Evolutionary conservation across 2,113 vertebrate species (phyloP).

Genomic region (Anser brachyrhynchus): DNA sequence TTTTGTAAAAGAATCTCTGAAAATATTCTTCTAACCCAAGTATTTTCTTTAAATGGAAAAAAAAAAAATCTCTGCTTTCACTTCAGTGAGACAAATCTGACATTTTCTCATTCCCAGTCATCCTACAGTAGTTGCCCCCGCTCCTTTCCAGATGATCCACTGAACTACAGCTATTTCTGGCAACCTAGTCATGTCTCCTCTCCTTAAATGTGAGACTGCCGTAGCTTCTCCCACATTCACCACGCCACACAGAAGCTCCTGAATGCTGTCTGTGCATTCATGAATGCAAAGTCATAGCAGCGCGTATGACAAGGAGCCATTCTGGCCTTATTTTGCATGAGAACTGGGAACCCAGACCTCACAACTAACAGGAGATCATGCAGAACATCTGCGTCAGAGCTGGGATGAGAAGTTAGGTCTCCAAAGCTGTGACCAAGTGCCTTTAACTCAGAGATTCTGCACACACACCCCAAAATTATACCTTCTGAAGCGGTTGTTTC

Average conservation of each 20-base stretch:
- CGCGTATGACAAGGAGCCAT: fast-evolving
- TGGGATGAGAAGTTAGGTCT: background rate
- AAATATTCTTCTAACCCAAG: background rate
- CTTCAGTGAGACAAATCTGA: background rate
- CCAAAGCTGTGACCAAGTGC: background rate
- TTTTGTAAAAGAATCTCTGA: background rate
- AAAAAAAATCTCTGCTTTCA: background rate
- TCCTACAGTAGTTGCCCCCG: fast-evolving
- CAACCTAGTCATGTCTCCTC: fast-evolving
- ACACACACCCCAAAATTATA: background rate
- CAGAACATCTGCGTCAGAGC: background rate
- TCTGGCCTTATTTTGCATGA: fast-evolving
- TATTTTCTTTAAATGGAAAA: background rate
- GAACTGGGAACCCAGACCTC: background rate
- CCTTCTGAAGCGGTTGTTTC: fast-evolving
- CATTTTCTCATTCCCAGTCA: background rate
- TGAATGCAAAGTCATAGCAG: fast-evolving
- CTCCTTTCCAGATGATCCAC: background rate
- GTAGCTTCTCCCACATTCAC: fast-evolving
- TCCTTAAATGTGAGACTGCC: fast-evolving
- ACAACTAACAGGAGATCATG: fast-evolving
- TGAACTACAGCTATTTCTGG: fast-evolving
- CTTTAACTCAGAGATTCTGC: background rate
- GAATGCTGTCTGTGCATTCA: fast-evolving
- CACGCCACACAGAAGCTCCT: fast-evolving